These are phyloP conservation scores for Podargus strigoides DNA, from an alignment of 2,797 vertebrate genomes.

Conservation along the genomic window DNA sequence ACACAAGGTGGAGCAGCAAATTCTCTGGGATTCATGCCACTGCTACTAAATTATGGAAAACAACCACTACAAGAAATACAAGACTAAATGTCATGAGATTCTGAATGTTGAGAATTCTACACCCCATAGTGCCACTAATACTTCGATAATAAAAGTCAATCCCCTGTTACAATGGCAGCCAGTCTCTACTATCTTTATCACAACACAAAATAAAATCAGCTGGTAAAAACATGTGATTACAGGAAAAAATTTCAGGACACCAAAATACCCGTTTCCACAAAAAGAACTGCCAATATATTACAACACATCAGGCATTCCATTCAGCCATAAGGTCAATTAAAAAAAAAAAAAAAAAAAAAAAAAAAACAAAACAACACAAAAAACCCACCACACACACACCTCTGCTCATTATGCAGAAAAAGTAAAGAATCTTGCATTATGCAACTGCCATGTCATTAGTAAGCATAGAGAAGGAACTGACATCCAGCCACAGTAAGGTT, in stretches of 20 bases:
- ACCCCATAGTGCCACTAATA: not conserved
- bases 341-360: not conserved
- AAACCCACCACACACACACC: not conserved
- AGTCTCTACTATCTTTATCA: not conserved
- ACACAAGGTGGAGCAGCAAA: not conserved
- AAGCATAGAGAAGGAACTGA: not conserved
- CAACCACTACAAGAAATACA: not conserved
- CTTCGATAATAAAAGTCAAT: not conserved
- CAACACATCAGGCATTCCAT: not conserved
- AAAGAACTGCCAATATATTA: not conserved
- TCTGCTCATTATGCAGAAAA: not conserved
- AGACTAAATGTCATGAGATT: not conserved
- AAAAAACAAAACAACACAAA: not conserved
- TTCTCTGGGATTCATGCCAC: not conserved
- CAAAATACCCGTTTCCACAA: not conserved
- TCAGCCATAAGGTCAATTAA: not conserved
- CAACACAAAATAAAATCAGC: not conserved
- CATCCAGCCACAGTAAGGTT: not conserved
- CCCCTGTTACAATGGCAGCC: not conserved
- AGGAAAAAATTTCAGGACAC: not conserved
- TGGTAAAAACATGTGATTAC: not conserved
- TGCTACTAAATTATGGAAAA: not conserved
- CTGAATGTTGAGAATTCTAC: not conserved
- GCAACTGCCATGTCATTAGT: not conserved
- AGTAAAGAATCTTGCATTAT: not conserved